Evolutionary conservation across 2,888 invertebrate genomes (phyloP).

Genomic region (Lissonota sp.): DNA sequence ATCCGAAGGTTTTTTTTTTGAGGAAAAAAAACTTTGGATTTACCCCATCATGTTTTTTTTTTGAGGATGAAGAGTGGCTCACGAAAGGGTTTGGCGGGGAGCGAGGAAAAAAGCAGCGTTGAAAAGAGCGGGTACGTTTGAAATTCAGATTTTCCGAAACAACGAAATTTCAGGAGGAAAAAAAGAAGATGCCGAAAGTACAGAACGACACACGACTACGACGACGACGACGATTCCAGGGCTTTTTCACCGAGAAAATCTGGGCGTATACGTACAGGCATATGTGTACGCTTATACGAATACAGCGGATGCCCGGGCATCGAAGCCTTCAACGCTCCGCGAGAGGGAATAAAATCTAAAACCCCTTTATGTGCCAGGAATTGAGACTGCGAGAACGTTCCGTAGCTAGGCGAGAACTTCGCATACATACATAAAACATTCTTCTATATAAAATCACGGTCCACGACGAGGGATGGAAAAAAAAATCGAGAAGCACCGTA

Average conservation of each 20-base stretch:
- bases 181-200: slow-evolving; percentile 34
- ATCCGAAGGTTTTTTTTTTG: slow-evolving; percentile 9
- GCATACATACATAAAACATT: slow-evolving; percentile 76
- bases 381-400: slow-evolving; percentile 67
- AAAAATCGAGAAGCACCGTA: slow-evolving; percentile 40
- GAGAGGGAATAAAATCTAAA: slow-evolving; percentile 74
- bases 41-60: too few species aligned
- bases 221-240: slow-evolving; percentile 46
- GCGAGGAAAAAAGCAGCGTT: slow-evolving; percentile 23
- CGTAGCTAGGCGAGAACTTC: slow-evolving; percentile 65
- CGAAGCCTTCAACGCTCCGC: slow-evolving; percentile 59
- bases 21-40: too few species aligned
- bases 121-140: slow-evolving; percentile 35
- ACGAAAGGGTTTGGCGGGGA: neutral
- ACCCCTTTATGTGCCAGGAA: slow-evolving; percentile 73
- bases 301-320: slow-evolving; percentile 49
- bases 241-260: slow-evolving; percentile 51
- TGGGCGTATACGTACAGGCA: slow-evolving; percentile 11
- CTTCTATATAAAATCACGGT: slow-evolving; percentile 77
- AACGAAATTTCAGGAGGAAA: slow-evolving; percentile 57
- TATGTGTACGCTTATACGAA: slow-evolving; percentile 1
- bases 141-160: slow-evolving; percentile 62
- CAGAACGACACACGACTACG: slow-evolving; percentile 35
- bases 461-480: slow-evolving; percentile 65
- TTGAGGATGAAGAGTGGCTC: neutral